Evolutionary conservation across 2,888 invertebrate species (phyloP).

Genomic region (Euplexia lucipara): DNA sequence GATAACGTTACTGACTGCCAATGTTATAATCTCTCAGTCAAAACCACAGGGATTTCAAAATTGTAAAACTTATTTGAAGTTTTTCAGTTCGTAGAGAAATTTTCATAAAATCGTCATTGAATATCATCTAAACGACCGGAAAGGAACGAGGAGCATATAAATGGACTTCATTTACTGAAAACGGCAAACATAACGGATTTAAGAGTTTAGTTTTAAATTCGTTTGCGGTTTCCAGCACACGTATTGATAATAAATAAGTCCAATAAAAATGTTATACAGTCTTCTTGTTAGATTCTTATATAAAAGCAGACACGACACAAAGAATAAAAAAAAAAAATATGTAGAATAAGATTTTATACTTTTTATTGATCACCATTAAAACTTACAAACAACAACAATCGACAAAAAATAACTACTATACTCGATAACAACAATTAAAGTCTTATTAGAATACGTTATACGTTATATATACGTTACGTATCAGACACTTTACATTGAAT

Average conservation of each 20-base stretch:
- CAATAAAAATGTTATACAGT: constrained; percentile 5
- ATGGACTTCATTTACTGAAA: constrained; percentile 48
- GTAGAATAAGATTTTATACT: too few relatives aligned
- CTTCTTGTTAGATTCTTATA: not conserved
- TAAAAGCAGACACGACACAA: not conserved
- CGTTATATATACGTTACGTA: too few relatives aligned
- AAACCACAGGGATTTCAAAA: constrained; percentile 11
- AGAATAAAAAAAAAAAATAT: too few relatives aligned
- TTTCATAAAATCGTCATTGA: constrained; percentile 63
- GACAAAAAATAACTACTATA: too few relatives aligned
- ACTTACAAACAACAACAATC: too few relatives aligned
- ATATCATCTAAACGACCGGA: constrained; percentile 52
- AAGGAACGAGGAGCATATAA: constrained; percentile 51
- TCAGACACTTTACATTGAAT: too few relatives aligned
- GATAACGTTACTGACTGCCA: not conserved
- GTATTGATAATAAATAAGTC: constrained; percentile 28
- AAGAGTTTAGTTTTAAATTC: constrained; percentile 41
- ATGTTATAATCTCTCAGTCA: constrained; percentile 4
- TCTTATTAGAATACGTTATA: not conserved
- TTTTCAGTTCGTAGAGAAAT: constrained; percentile 34
- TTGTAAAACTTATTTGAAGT: constrained; percentile 44
- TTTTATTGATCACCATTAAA: too few relatives aligned
- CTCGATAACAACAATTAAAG: too few relatives aligned
- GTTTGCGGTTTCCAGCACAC: constrained; percentile 27
- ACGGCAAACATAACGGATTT: constrained; percentile 39